Conservation (phyloP, 2,113 vertebrate species). For the Cebus imitator region DNA sequence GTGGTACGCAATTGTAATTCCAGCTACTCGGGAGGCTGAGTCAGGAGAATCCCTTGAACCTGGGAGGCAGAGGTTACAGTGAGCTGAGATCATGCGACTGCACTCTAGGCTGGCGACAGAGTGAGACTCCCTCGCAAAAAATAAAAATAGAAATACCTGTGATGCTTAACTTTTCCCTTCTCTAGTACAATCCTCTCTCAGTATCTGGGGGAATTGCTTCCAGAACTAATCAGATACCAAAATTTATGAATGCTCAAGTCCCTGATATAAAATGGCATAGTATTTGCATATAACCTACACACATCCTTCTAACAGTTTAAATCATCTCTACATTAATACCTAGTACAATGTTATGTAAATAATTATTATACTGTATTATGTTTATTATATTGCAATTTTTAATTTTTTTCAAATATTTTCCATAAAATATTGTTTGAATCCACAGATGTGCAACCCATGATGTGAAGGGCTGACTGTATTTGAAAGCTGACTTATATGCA, state of each 20-base stretch:
- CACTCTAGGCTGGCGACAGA: too few species aligned
- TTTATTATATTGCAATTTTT: background rate
- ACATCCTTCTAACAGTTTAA: background rate
- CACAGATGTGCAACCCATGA: background rate
- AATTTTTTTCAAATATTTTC: background rate
- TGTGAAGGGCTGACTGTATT: background rate
- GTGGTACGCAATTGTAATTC: too few species aligned
- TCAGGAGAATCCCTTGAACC: too few species aligned
- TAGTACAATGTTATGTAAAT: background rate
- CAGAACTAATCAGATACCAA: background rate
- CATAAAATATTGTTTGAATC: background rate
- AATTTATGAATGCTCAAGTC: background rate
- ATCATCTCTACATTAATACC: background rate
- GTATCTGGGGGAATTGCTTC: background rate
- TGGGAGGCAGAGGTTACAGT: too few species aligned
- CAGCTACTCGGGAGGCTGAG: too few species aligned
- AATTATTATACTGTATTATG: background rate
- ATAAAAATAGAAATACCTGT: background rate
- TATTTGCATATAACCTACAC: background rate
- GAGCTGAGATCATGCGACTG: too few species aligned
- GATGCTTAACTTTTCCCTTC: slow-evolving; percentile 20
- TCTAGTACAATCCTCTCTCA: background rate
- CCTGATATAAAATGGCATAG: background rate
- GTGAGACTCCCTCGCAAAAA: too few species aligned
- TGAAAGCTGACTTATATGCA: background rate